Evolutionary conservation across 2,888 invertebrate genomes (phyloP).

Genomic region (Microplitis manilae): DNA sequence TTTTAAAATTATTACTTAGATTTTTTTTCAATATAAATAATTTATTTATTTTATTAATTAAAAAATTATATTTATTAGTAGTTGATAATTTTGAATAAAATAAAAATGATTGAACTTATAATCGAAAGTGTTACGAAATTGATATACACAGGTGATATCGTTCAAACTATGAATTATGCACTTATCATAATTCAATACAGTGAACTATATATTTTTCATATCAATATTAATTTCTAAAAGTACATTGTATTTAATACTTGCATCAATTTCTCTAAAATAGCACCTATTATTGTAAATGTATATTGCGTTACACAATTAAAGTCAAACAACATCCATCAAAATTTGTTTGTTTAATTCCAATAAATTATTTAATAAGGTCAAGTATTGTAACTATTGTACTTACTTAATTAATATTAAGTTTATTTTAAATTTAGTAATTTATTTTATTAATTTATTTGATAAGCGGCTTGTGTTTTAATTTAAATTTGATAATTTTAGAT

Average conservation of each 20-base stretch:
- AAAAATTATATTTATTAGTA: not conserved
- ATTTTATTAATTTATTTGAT: slow-evolving; percentile 1
- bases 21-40: not conserved
- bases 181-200: not conserved
- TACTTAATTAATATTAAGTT: not conserved
- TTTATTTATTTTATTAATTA: not conserved
- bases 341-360: not conserved
- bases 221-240: not conserved
- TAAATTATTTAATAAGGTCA: not conserved
- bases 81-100: not conserved
- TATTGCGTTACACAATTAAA: not conserved
- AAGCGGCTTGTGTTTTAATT: not conserved
- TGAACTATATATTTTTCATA: not conserved
- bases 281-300: not conserved
- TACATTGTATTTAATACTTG: not conserved
- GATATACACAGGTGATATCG: not conserved
- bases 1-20: not conserved
- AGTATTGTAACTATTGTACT: not conserved
- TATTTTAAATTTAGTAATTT: not conserved
- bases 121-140: not conserved
- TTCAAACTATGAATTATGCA: not conserved
- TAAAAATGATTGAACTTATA: not conserved
- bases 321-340: not conserved
- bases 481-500: not conserved
- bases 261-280: not conserved